Evolutionary conservation across 2,797 vertebrate genomes (phyloP).

Genomic region (Platyrinchus mystaceus): DNA sequence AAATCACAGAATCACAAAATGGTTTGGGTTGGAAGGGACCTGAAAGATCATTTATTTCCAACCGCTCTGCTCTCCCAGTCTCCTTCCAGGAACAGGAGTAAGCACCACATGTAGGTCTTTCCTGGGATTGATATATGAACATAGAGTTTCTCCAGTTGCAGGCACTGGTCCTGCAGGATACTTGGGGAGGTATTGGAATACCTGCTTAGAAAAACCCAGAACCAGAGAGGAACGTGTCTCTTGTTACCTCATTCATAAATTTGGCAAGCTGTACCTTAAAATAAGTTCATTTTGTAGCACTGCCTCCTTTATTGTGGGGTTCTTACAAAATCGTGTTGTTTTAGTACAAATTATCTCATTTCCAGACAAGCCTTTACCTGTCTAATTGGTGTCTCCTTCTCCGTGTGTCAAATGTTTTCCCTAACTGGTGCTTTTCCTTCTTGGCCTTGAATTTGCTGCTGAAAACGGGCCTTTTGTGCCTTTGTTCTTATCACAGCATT

Average conservation of each 20-base stretch:
- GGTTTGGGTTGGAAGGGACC: background rate
- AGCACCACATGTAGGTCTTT: rapidly evolving
- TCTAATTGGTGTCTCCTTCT: background rate
- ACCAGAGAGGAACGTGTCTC: background rate
- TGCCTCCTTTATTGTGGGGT: background rate
- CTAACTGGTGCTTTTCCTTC: background rate
- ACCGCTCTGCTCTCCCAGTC: background rate
- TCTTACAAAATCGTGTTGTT: background rate
- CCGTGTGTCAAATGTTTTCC: background rate
- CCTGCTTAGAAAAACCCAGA: background rate
- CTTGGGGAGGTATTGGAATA: background rate
- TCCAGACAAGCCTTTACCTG: background rate
- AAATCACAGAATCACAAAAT: background rate
- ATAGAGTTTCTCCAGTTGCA: rapidly evolving
- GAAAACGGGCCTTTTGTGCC: background rate
- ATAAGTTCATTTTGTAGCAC: background rate
- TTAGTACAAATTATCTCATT: background rate
- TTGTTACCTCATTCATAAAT: background rate
- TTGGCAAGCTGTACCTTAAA: background rate
- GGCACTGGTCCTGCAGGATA: background rate
- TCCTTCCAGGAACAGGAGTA: background rate
- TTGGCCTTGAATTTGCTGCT: background rate
- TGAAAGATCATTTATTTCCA: background rate
- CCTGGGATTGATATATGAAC: background rate
- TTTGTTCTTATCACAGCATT: background rate